phyloP scores from a whole-genome alignment of 2,797 vertebrate species.

The Hybognathus amarus region DNA sequence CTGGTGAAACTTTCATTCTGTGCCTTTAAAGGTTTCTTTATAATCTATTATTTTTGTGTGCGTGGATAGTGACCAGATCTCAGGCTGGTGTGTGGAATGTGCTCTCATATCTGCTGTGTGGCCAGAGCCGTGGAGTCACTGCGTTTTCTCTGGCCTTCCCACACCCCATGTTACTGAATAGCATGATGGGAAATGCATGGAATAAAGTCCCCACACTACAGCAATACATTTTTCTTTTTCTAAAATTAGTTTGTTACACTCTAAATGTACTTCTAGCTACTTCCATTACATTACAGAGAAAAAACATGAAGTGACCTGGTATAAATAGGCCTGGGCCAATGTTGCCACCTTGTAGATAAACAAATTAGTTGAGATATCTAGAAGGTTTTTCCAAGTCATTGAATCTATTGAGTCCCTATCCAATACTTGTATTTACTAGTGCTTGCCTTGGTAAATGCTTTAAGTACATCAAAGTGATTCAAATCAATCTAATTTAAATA shows the following conservation, averaged over 20 bases:
- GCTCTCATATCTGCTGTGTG: slow-evolving; percentile 35
- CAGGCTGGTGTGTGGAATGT: slow-evolving; percentile 18
- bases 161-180: slow-evolving; percentile 18
- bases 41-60: neutral
- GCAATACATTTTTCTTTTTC: neutral
- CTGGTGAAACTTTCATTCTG: neutral
- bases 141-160: slow-evolving; percentile 5
- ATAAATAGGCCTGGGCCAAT: neutral
- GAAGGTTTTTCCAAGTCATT: neutral
- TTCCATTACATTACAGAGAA: neutral
- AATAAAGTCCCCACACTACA: neutral
- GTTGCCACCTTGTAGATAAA: neutral
- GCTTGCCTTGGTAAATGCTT: too few relatives aligned
- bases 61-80: neutral
- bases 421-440: too few relatives aligned
- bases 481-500: too few relatives aligned
- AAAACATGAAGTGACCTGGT: neutral
- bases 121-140: slow-evolving; percentile 12
- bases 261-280: neutral
- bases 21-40: neutral
- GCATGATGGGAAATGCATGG: neutral
- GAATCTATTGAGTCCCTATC: neutral
- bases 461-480: too few relatives aligned
- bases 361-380: neutral
- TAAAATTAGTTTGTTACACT: neutral